These are phyloP conservation scores for Dendroctonus valens DNA, from an alignment of 1,140 invertebrate species.

Conservation along the genomic window DNA sequence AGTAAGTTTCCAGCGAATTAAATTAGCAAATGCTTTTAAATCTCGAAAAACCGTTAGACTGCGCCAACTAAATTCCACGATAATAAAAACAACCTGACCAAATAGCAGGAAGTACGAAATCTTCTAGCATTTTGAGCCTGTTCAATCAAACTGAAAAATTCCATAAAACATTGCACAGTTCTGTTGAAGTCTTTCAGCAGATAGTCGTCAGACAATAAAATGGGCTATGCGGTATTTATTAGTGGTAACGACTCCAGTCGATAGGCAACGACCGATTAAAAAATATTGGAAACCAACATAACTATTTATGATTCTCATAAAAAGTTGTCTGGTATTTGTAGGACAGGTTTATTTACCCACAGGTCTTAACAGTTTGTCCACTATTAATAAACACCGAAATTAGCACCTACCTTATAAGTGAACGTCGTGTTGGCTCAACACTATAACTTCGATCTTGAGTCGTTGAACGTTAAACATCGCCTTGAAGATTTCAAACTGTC, in stretches of 20 bases:
- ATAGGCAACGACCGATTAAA: conserved; percentile 13
- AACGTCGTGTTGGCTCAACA: conserved; percentile 5
- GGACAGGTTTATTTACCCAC: conserved; percentile 18
- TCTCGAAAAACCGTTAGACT: no score
- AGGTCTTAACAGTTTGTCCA: conserved; percentile 15
- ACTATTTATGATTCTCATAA: conserved; percentile 9
- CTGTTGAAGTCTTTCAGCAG: neutral
- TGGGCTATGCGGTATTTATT: no score
- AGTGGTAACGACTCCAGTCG: conserved; percentile 1
- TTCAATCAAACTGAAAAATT: no score
- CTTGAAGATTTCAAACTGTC: no score
- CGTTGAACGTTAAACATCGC: no score
- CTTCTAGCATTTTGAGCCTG: no score
- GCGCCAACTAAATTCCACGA: no score
- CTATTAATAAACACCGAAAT: conserved; percentile 23
- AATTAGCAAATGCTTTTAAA: no score
- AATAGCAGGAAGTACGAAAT: no score
- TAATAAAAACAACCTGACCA: no score
- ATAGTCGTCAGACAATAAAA: conserved; percentile 1
- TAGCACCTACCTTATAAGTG: conserved; percentile 29
- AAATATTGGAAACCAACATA: conserved; percentile 5
- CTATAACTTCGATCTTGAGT: neutral
- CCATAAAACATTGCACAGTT: no score
- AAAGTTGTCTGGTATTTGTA: conserved; percentile 9
- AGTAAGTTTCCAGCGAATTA: no score